These are phyloP conservation scores for Julus scandinavius DNA, from an alignment of 2,888 invertebrate species.

Conservation along the genomic window DNA sequence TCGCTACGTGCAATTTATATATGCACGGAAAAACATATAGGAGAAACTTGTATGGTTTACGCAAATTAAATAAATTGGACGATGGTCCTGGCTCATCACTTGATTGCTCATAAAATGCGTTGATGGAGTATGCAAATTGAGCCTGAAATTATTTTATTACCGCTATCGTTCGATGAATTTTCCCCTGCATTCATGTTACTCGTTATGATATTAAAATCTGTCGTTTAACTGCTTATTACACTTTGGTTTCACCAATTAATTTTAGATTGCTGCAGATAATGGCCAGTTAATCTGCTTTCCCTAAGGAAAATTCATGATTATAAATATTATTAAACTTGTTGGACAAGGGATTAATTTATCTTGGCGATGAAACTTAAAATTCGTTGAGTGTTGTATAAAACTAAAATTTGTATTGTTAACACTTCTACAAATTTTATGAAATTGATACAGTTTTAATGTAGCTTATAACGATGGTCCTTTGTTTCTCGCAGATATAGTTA, in stretches of 20 bases:
- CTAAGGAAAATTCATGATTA: no score
- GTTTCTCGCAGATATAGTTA: no score
- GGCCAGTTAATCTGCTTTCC: background rate
- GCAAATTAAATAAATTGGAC: slow-evolving; percentile 31
- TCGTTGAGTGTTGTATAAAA: no score
- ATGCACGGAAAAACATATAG: background rate
- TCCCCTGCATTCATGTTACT: background rate
- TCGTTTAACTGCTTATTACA: background rate
- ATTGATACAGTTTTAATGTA: no score
- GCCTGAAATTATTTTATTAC: slow-evolving; percentile 34
- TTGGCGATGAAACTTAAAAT: no score
- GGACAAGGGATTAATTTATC: no score
- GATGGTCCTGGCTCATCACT: background rate
- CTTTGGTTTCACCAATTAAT: background rate
- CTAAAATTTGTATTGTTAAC: no score
- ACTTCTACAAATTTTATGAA: no score
- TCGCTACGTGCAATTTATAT: background rate
- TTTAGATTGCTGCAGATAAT: background rate
- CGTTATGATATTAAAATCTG: background rate
- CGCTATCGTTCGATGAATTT: background rate
- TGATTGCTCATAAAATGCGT: slow-evolving; percentile 1
- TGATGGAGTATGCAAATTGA: background rate
- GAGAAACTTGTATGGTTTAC: background rate
- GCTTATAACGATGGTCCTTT: no score
- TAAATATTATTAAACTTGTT: no score